A percentile compares a stretch with the other conserved stretches of the same genome.
Evolutionary conservation across 2,888 invertebrate genomes (phyloP).

Genomic region (Hypercompe scribonia): DNA sequence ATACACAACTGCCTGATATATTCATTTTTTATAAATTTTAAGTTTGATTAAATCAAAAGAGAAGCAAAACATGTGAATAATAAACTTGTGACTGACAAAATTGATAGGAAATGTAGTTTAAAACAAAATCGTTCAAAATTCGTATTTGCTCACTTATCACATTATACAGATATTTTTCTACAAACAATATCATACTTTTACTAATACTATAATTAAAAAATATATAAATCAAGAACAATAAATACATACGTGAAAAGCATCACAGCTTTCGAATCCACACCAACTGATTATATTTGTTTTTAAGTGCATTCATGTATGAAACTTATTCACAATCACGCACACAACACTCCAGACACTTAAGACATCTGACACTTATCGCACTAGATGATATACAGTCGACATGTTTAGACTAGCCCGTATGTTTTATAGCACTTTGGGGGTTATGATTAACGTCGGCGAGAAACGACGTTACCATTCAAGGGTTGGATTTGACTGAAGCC

Average conservation of each 20-base stretch:
- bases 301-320: slow-evolving; percentile 49
- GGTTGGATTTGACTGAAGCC: slow-evolving; percentile 63
- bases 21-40: neutral
- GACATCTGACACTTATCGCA: slow-evolving; percentile 42
- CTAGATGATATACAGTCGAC: slow-evolving; percentile 39
- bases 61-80: too few relatives aligned
- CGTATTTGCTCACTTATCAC: neutral
- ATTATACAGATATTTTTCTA: neutral
- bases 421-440: slow-evolving; percentile 38
- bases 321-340: slow-evolving; percentile 39
- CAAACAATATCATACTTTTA: neutral
- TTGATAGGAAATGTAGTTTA: neutral
- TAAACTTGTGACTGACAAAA: neutral
- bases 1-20: neutral
- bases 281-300: slow-evolving; percentile 40
- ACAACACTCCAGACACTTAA: slow-evolving; percentile 41
- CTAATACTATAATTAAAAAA: neutral
- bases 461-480: slow-evolving; percentile 56
- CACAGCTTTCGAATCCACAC: slow-evolving; percentile 48
- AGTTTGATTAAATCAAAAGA: neutral
- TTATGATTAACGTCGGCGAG: slow-evolving; percentile 42
- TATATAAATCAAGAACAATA: slow-evolving; percentile 24
- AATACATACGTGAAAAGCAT: slow-evolving; percentile 55
- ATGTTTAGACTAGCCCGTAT: slow-evolving; percentile 39
- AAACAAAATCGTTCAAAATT: neutral